A percentile compares a stretch with the other conserved stretches of the same genome.
phyloP scores from a whole-genome alignment of 1,140 invertebrate genomes.

The Brachionus sp. region DNA sequence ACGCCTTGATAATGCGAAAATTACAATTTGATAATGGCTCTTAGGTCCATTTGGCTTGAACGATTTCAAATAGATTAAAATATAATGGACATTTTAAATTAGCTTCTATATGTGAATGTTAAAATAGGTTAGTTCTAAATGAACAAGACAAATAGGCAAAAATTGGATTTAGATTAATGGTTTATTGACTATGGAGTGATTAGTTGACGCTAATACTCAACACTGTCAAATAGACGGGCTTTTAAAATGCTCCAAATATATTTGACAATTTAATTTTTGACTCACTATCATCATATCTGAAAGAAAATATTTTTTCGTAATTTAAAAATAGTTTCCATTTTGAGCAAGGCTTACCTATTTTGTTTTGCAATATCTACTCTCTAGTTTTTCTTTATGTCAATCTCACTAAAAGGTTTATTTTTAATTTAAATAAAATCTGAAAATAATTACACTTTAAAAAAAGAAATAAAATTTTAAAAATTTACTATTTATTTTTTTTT shows the following conservation, averaged over 20 bases:
- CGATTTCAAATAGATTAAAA: background rate
- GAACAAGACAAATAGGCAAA: conserved; percentile 1
- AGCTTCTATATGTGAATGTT: background rate
- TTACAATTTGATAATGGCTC: background rate
- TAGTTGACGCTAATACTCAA: background rate
- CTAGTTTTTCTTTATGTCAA: background rate
- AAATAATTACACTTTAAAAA: background rate
- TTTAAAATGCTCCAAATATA: background rate
- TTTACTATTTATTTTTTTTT: conserved; percentile 9
- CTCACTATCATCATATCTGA: background rate
- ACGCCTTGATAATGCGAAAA: conserved; percentile 15
- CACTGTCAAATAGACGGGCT: conserved; percentile 4
- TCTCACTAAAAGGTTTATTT: conserved; percentile 3
- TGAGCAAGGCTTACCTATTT: background rate
- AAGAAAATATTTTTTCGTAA: background rate
- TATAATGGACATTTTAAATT: background rate
- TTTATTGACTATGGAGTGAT: background rate
- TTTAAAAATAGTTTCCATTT: background rate
- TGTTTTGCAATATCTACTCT: background rate
- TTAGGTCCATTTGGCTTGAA: background rate
- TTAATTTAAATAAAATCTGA: conserved; percentile 1
- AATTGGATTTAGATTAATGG: conserved; percentile 3
- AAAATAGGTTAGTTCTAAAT: background rate
- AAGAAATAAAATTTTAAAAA: background rate
- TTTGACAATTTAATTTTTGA: conserved; percentile 11